A percentile compares a stretch with the other conserved stretches of the same genome.
Conservation (phyloP, 2,113 vertebrate genomes). For the Elachura formosa region DNA sequence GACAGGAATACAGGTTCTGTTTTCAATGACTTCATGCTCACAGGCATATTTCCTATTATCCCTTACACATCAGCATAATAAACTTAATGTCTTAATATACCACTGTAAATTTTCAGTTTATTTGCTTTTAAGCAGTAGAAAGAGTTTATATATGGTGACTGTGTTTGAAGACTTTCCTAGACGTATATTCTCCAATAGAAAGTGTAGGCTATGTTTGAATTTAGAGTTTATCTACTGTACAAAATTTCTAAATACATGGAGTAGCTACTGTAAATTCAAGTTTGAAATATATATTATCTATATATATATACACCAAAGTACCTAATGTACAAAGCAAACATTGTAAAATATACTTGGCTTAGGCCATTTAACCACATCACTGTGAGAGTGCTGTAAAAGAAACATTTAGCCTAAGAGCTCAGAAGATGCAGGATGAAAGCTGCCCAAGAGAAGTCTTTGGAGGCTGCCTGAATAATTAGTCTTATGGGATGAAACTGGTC, state of each 20-base stretch:
- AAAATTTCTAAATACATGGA: not conserved
- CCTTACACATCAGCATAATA: not conserved
- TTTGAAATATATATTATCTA: not conserved
- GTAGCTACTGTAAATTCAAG: not conserved
- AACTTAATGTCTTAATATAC: not conserved
- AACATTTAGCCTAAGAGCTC: conserved; percentile 5
- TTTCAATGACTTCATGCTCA: not conserved
- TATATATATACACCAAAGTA: not conserved
- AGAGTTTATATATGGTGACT: not conserved
- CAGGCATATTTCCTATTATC: not conserved
- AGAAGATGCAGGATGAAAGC: not conserved
- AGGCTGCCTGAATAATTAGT: conserved; percentile 18
- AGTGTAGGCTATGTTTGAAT: not conserved
- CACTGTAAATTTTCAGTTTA: not conserved
- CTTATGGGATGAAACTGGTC: conserved; percentile 6
- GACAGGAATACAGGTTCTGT: not conserved
- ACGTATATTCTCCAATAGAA: not conserved
- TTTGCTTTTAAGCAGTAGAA: not conserved
- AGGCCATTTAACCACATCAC: conserved; percentile 14
- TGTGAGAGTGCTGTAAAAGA: not conserved
- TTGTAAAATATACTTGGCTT: conserved; percentile 4
- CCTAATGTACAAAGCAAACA: not conserved
- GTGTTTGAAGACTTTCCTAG: not conserved
- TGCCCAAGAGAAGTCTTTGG: not conserved
- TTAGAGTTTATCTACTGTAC: not conserved